Evolutionary conservation across 2,113 vertebrate genomes (phyloP).

Genomic region (Passer montanus): DNA sequence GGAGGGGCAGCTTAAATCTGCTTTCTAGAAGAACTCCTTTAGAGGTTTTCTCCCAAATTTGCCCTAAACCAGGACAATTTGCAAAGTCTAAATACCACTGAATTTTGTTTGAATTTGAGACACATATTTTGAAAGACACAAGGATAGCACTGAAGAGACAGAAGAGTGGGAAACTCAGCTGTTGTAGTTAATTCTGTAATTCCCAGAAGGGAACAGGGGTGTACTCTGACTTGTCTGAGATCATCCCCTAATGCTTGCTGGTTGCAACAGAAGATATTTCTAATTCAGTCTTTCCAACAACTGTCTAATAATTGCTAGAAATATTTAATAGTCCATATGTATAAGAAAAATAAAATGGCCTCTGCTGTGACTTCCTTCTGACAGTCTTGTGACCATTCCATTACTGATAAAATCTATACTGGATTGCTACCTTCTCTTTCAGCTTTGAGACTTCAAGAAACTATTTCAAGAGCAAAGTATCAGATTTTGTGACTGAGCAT

Average conservation of each 20-base stretch:
- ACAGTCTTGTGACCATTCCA: background rate
- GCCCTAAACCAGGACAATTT: background rate
- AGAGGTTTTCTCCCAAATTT: background rate
- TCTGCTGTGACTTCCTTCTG: background rate
- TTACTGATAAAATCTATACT: background rate
- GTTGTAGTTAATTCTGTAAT: background rate
- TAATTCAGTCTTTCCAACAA: background rate
- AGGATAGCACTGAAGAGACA: background rate
- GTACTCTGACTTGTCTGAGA: background rate
- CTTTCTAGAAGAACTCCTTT: background rate
- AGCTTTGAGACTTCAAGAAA: background rate
- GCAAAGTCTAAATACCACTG: background rate
- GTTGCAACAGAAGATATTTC: background rate
- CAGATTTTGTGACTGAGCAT: background rate
- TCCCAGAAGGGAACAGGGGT: background rate
- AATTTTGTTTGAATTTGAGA: background rate
- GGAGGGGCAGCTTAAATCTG: background rate
- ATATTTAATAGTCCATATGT: rapidly evolving
- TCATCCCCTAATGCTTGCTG: background rate
- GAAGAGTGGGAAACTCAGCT: background rate
- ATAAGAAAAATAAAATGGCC: background rate
- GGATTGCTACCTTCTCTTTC: background rate
- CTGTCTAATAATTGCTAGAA: background rate
- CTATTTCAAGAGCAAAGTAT: background rate
- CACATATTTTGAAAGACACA: background rate